These are phyloP conservation scores for Drosophila affinis DNA, from an alignment of 2,888 invertebrate genomes.

Conservation along the genomic window DNA sequence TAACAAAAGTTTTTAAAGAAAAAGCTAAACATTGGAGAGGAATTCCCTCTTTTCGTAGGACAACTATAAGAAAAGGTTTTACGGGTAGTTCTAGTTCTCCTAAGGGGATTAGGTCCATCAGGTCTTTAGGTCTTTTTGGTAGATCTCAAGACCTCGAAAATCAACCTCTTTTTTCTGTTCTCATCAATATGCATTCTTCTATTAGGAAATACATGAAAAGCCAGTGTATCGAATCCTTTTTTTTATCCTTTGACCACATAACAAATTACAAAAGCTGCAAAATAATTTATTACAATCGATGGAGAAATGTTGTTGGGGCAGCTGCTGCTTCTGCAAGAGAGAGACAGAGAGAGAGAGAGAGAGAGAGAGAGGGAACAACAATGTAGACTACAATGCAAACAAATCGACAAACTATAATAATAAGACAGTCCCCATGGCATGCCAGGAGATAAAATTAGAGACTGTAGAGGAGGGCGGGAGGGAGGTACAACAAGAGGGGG, in stretches of 20 bases:
- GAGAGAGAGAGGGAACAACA: conserved; percentile 53
- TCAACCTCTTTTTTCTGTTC: neutral
- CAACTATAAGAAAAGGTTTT: no score
- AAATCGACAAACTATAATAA: conserved; percentile 72
- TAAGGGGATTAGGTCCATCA: no score
- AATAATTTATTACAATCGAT: conserved; percentile 68
- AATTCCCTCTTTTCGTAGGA: neutral
- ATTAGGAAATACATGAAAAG: neutral
- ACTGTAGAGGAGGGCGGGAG: conserved; percentile 1
- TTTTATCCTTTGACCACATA: conserved; percentile 46
- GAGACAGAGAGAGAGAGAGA: conserved; percentile 44
- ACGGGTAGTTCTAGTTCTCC: no score
- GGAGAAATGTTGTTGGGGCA: conserved; percentile 29
- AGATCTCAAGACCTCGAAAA: neutral
- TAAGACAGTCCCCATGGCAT: conserved; percentile 58
- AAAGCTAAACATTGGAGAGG: neutral
- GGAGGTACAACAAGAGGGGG: neutral
- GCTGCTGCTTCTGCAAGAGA: conserved; percentile 29
- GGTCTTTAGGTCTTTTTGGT: no score
- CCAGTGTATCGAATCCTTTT: conserved; percentile 1
- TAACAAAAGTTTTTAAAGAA: neutral
- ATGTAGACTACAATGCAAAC: conserved; percentile 63
- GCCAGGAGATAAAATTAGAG: conserved; percentile 44
- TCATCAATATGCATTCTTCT: neutral
- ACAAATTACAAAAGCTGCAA: conserved; percentile 62